Base-by-base conservation (phyloP, 2,888 invertebrate genomes). In the Brachynemurus nebulosus region DNA sequence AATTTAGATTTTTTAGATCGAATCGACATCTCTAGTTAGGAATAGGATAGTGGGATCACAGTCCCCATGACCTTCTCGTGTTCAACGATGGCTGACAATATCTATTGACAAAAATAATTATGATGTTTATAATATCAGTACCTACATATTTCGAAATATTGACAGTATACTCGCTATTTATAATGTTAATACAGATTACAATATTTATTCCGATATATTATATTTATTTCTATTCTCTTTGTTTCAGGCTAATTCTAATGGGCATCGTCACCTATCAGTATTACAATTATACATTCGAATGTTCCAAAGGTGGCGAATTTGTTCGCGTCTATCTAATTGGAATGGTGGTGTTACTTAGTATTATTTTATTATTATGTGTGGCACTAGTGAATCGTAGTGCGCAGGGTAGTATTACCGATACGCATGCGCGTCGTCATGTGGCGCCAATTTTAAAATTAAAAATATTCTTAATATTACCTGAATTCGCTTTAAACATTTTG, bases 351-450 rank as follows among this genome's bases (percentile, higher is more conserved):
- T 68, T 82, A 50, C 74, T 83, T 46, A 72, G 72, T 11, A 59
- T 72, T 33, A 71, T 80, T 44, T 72, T 80, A 58, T 59, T 82
- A 51, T 67, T 81, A 25, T 64, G 81, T 48, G 69, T 78, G 35
- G 72, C 72, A 19, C 67, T 84, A 51, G 78, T 81, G 25, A 78
- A 76, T 59, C 74, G 80, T 53, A 82, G 82, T 51, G 77, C 80
- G 9, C 71, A 77, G 54, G 91, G 91, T 20, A 79, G 84, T 48
- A 86, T 90, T 53, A 79, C 81, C 48, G 81, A 86, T 52, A 74
- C 78, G 19, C 71, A 75, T 44, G 74, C 79, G 5, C 69, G 90
- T 52, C 72, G 74, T 55, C 69, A 73, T 54, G 83, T 90, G 9
- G 73, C 83, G 6, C 76, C 78, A 21, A 66, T 86, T 40, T 65